Evolutionary conservation across 2,797 vertebrate genomes (phyloP), one percentile per base, ranked within the genome.

Genomic region (Adelosebastes latens): DNA sequence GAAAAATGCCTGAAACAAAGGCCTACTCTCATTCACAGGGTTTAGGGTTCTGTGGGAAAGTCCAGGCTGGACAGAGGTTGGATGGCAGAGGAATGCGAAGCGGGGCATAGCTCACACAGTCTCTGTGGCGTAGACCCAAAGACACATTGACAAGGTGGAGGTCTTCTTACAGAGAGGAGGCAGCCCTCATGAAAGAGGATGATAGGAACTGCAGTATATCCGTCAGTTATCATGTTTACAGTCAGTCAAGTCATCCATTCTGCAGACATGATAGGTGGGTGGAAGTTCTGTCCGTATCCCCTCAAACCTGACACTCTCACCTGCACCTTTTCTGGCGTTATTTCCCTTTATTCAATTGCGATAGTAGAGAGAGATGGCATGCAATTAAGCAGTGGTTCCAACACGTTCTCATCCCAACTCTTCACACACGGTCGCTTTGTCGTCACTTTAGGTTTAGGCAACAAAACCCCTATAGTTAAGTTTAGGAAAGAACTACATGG

Each of bases 1-100:
- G 94, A 95, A 94, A 95, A 94, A 95, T 93, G 92, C 90, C 90
- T 84, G 89, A 94, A 95, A 95, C 95, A 95, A 95, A 95, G 94
- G 83, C 92, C 87, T 84, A 91, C 94, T 94, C 94, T 95, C 93
- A 94, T 95, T 94, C 92, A 94, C 91, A 93, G 93, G 92, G 93
- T 95, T 93, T 95, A 93, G 86, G 92, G 92, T 94, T 92, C 92
- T 94, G 93, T 95, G 94, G 94, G 94, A 95, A 96, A 95, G 90
- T 95, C 90, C 91, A 89, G 91, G 80, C 92, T 87, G 89, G 89
- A 93, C 92, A 89, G 92, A 92, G 93, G 94, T 92, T 93, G 92
- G 92, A 93, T 88, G 90, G 90, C 87, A 83, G 86, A 93, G 94
- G 94, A 95, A 95, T 95, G 94, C 68, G 84, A 89, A 89, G 88